Base-by-base conservation (phyloP, 2,113 vertebrate genomes). In the Ochotona princeps region DNA sequence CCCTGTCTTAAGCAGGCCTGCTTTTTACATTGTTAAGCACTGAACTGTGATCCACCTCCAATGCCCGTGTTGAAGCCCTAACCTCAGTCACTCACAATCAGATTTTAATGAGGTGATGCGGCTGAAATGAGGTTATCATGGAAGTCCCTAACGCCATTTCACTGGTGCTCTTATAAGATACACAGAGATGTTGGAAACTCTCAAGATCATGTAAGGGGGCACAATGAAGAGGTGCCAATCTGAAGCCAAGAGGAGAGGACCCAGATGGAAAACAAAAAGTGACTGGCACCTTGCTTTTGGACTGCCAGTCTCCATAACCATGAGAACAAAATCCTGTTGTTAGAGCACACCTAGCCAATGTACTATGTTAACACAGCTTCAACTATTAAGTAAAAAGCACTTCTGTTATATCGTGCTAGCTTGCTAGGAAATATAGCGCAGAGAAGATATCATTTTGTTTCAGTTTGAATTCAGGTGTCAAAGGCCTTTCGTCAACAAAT, bases 361-460 rank as follows among this genome's bases (percentile, higher is more conserved):
- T 3, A 23, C 4, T 25, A 23, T 51, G 35, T 76, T 93, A 60
- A 92, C 47, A 51, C 18, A 23, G 28, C 21, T 61, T 51, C 8
- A 47, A 26, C 9, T 15, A 18, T 66, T 51, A 32, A 60, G 63
- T 66, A 66, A 81, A 88, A 61, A 11, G 5, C 2, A 54, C 28
- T 23, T 84, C 30, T 76, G 35, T 21, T 11, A 5, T 67, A 10
- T 81, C 49, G 26, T 49, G 61, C 12, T 12, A 8, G 51, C 17
- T 44, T 69, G 47, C 30, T 30, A 5, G 26, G 23, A 82, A 70
- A 87, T 87, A 61, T 5, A 79, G 57, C 17, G 61, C 23, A 44
- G 3, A 32, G 26, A 81, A 63, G 70, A 90, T 85, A 79, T 35
- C 35, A 92, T 49, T 35, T 70, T 79, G 83, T 7, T 67, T 96